Base-by-base conservation (phyloP, 2,113 vertebrate species). In the Paradisaea rubra region DNA sequence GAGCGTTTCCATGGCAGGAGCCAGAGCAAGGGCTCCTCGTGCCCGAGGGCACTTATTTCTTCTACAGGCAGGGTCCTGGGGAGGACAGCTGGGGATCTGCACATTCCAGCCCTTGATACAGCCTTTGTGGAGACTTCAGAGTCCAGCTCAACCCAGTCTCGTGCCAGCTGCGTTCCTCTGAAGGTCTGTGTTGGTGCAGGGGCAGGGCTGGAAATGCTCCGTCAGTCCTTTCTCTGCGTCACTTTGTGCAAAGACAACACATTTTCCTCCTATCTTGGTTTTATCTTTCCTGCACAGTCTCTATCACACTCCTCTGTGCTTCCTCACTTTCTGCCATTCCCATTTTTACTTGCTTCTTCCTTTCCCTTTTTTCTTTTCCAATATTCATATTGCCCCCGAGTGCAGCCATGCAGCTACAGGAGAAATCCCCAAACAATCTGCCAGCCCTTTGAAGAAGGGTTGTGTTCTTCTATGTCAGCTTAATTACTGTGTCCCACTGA, bases 41-140 rank as follows among this genome's bases (percentile, higher is more conserved):
- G 53, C 78, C 71, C 0, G 0, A 0, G 3, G 37, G 20, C 25
- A 3, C 42, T 15, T 1, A 0, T 23, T 33, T 8, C 57, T 35
- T 22, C n/a, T 41, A 6, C 59, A 9, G 0, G 64, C 31, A 15
- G 25, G 37, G 8, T 2, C 9, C 72, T 10, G 6, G 42, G 73
- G 37, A 25, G 28, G 33, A 4, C 41, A 73, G 35, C 69, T 33
- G 20, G 37, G 25, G 4, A 22, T 41, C 47, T 44, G 57, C 49
- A 11, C 8, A 4, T 25, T 14, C 30, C 63, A 69, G 68, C 66
- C 52, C 84, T 57, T 1, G 11, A 3, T 49, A 35, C 24, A 22
- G 52, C 9, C 0, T 44, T 11, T n/a, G 57, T 14, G 49, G 80
- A 31, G 39, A 2, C 27, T 41, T 20, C 15, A 8, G 54, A 23